phyloP scores from a whole-genome alignment of 2,888 invertebrate genomes.

The Mellilla xanthometata region DNA sequence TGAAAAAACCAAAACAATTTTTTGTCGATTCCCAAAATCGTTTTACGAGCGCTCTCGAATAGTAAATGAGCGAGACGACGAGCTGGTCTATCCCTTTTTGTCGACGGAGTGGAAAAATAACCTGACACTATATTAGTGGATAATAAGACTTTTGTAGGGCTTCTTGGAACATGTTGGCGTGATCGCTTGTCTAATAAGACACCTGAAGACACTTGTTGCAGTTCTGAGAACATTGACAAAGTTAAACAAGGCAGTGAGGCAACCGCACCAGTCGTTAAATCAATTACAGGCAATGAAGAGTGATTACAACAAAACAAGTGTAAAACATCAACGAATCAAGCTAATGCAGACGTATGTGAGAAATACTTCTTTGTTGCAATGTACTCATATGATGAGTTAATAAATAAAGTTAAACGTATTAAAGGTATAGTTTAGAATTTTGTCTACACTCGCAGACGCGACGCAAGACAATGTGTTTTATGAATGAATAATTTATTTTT shows the following conservation, averaged over 20 bases:
- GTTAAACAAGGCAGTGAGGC: constrained; percentile 25
- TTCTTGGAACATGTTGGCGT: constrained; percentile 62
- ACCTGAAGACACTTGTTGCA: constrained; percentile 43
- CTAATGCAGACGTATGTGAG: constrained; percentile 1
- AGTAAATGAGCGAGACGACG: constrained; percentile 62
- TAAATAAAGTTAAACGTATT: no score
- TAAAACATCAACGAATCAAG: constrained; percentile 1
- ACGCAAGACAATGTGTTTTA: not conserved
- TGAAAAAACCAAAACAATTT: constrained; percentile 79
- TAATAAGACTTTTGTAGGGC: constrained; percentile 60
- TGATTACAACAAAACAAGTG: constrained; percentile 19
- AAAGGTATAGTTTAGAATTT: no score
- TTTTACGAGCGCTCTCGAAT: constrained; percentile 77
- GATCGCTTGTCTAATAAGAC: constrained; percentile 52
- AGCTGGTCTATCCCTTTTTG: constrained; percentile 40
- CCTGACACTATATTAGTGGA: constrained; percentile 56
- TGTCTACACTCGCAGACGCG: no score
- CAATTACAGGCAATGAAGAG: constrained; percentile 29
- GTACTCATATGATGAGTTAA: no score
- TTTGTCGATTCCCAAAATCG: constrained; percentile 67
- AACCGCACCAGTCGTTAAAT: constrained; percentile 19
- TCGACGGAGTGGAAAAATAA: constrained; percentile 50
- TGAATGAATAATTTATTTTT: constrained; percentile 4
- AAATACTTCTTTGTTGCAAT: not conserved
- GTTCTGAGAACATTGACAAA: constrained; percentile 47